These are phyloP conservation scores for Papilio polytes DNA, from an alignment of 1,140 invertebrate genomes.

Conservation along the genomic window DNA sequence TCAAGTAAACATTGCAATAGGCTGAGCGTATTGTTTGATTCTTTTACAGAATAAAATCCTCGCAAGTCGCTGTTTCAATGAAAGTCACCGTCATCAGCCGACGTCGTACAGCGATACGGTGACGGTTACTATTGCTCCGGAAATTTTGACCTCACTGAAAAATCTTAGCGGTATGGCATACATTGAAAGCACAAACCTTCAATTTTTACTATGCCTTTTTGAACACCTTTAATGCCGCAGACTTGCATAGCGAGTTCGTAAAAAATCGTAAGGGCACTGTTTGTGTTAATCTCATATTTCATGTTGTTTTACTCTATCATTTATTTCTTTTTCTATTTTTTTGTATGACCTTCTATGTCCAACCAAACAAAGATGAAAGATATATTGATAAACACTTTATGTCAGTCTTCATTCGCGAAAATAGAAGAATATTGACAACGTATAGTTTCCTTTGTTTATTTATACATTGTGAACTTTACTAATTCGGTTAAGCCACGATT, in stretches of 20 bases:
- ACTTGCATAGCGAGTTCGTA: not conserved
- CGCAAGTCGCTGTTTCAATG: constrained; percentile 38
- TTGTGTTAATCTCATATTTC: no score
- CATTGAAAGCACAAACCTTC: not conserved
- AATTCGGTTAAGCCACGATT: not conserved
- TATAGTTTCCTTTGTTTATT: not conserved
- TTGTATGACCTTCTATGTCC: no score
- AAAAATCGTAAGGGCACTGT: not conserved
- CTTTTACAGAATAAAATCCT: constrained; percentile 40
- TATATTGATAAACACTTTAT: no score
- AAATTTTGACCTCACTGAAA: constrained; percentile 47
- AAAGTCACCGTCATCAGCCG: constrained; percentile 22
- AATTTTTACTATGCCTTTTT: not conserved
- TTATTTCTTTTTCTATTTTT: no score
- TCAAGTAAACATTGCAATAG: not conserved
- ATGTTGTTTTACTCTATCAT: no score
- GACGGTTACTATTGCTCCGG: constrained; percentile 42
- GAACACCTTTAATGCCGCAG: not conserved
- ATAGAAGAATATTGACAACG: not conserved
- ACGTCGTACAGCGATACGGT: not conserved
- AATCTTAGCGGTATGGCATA: constrained; percentile 49
- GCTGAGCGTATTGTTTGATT: not conserved
- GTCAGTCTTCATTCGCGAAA: no score
- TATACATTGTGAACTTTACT: not conserved
- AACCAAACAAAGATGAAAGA: no score